These are phyloP conservation scores for Phalacrocorax brasilianus DNA, from an alignment of 2,113 vertebrate genomes.

Conservation along the genomic window DNA sequence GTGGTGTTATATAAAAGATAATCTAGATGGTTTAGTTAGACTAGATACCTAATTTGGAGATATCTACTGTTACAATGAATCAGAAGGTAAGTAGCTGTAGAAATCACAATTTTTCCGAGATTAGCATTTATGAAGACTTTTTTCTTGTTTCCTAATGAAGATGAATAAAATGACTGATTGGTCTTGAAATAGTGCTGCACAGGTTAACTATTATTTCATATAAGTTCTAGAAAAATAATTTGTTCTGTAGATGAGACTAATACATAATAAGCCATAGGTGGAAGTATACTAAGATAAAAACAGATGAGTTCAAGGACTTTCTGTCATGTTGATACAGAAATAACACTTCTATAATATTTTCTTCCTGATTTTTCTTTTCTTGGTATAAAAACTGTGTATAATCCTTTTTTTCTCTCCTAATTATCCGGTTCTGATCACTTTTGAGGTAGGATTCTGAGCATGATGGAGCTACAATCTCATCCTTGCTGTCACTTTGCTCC, in stretches of 20 bases:
- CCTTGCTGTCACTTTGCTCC: not conserved
- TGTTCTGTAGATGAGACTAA: not conserved
- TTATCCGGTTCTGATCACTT: not conserved
- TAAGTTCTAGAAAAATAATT: not conserved
- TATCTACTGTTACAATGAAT: not conserved
- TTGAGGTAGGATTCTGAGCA: not conserved
- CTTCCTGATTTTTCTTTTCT: not conserved
- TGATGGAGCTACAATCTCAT: not conserved
- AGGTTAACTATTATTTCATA: not conserved
- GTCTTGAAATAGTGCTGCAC: not conserved
- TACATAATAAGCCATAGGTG: not conserved
- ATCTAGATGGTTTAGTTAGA: not conserved
- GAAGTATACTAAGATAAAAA: not conserved
- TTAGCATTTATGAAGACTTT: not conserved
- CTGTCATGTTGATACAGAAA: not conserved
- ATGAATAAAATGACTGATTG: not conserved
- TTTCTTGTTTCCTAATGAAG: not conserved
- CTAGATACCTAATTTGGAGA: not conserved
- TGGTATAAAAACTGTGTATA: not conserved
- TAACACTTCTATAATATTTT: not conserved
- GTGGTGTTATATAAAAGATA: not conserved
- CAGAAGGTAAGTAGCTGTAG: not conserved
- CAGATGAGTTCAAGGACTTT: not conserved
- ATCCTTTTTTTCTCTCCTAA: not conserved
- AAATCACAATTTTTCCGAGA: not conserved